A percentile compares a stretch with the other conserved stretches of the same genome.
phyloP scores from a whole-genome alignment of 2,113 vertebrate species.

The Gallinago paraguaiae region DNA sequence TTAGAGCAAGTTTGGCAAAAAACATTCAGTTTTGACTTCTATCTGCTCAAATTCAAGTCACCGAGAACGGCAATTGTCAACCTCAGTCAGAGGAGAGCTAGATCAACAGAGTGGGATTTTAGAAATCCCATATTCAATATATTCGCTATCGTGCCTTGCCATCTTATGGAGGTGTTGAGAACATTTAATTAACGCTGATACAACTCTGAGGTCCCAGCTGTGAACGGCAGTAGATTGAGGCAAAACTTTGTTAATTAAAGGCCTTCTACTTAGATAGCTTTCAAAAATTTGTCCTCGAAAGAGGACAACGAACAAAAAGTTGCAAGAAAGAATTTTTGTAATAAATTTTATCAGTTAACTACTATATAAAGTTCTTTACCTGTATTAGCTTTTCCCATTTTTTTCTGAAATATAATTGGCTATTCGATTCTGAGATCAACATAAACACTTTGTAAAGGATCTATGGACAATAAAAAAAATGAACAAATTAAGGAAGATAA shows the following conservation, averaged over 20 bases:
- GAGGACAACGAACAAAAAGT: background rate
- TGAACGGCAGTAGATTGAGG: background rate
- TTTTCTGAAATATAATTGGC: background rate
- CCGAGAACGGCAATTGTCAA: background rate
- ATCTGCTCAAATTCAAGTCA: background rate
- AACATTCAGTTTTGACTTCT: background rate
- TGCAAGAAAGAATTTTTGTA: background rate
- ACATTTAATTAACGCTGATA: conserved; percentile 34
- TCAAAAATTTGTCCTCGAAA: background rate
- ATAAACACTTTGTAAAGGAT: background rate
- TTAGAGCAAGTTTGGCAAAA: background rate
- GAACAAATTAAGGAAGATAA: background rate
- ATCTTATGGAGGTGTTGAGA: background rate
- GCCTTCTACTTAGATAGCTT: background rate
- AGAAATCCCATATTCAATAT: conserved; percentile 17
- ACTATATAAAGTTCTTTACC: background rate
- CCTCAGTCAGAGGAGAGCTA: background rate
- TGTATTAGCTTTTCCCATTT: background rate
- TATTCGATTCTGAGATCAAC: background rate
- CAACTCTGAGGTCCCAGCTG: background rate
- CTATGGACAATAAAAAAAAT: background rate
- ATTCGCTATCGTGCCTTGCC: background rate
- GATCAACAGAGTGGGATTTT: background rate
- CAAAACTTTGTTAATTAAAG: conserved; percentile 17
- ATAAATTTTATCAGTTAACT: background rate